Evolutionary conservation across 2,113 vertebrate genomes (phyloP).

Genomic region (Semnornis frantzii): DNA sequence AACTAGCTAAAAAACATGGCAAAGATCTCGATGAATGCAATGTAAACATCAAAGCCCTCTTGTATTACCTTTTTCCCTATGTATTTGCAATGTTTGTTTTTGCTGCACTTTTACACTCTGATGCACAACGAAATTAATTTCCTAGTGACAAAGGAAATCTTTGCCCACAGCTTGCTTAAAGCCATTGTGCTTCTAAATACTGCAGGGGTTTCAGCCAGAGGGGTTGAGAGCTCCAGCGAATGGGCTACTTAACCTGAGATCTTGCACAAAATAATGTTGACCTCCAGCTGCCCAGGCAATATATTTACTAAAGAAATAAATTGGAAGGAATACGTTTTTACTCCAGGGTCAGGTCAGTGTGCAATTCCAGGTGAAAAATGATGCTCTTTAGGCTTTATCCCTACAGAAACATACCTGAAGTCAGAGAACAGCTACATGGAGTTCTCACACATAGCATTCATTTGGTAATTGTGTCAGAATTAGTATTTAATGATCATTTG

Average conservation of each 20-base stretch:
- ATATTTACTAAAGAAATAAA: constrained; percentile 16
- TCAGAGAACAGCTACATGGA: neutral
- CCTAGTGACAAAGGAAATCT: neutral
- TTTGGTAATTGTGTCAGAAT: neutral
- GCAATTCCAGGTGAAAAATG: neutral
- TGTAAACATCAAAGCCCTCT: neutral
- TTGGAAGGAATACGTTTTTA: neutral
- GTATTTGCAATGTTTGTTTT: neutral
- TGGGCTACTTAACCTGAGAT: neutral
- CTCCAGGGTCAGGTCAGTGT: neutral
- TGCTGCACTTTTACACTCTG: neutral
- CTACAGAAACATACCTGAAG: neutral
- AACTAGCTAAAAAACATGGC: neutral
- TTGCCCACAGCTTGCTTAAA: neutral
- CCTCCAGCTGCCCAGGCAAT: neutral
- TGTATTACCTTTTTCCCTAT: neutral
- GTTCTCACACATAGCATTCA: neutral
- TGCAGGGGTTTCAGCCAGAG: neutral
- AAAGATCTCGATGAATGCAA: neutral
- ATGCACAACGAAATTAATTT: neutral
- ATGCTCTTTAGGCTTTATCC: neutral
- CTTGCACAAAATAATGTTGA: neutral
- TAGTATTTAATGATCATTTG: neutral
- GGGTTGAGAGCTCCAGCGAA: neutral
- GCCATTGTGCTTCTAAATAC: neutral